Base-by-base conservation (phyloP, 2,888 invertebrate species). In the Platycheirus rosarum region DNA sequence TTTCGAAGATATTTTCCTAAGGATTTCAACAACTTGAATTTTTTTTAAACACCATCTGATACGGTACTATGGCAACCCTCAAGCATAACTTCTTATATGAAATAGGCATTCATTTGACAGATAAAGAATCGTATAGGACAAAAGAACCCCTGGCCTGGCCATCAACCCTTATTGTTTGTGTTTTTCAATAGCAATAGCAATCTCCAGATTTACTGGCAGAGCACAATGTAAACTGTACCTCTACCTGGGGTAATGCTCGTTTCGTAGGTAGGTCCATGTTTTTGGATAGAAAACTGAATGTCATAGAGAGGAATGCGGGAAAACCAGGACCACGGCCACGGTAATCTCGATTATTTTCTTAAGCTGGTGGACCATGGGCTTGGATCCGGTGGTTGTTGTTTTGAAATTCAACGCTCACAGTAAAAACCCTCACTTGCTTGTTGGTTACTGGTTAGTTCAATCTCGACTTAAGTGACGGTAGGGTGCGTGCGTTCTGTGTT, bases 321-420 rank as follows among this genome's bases (percentile, higher is more conserved):
- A 76, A 80, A 53, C 76, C 70, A 60, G 80, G 53, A 66, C 46
- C 70, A 49, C 57, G 46, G 49, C 46, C 70, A 49, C 57, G 46
- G 49, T 70, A 70, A 75, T 75, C 70, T 53, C 35, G 65, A 66
- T 62, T 66, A n/a, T n/a, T 76, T 13, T 37, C 40, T 68, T 57
- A 23, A 62, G 35, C 42, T 68, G n/a, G 37, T 78, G 62, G 23
- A 37, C 14, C 7, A 23, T 32, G 11, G 2, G 16, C 14, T 26
- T 6, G 18, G 0, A 37, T 18, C 35, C 37, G 26, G 57, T 46
- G 32, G 23, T 29, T 37, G 37, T 13, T 44, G 44, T 29, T 44
- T 42, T 60, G 26, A 29, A 60, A 16, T 44, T 60, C 16, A 60
- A 60, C 40, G n/a, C n/a, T n/a, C n/a, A n/a, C n/a, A n/a, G n/a